Base-by-base conservation (phyloP, 2,888 invertebrate species). In the Macaria notata region DNA sequence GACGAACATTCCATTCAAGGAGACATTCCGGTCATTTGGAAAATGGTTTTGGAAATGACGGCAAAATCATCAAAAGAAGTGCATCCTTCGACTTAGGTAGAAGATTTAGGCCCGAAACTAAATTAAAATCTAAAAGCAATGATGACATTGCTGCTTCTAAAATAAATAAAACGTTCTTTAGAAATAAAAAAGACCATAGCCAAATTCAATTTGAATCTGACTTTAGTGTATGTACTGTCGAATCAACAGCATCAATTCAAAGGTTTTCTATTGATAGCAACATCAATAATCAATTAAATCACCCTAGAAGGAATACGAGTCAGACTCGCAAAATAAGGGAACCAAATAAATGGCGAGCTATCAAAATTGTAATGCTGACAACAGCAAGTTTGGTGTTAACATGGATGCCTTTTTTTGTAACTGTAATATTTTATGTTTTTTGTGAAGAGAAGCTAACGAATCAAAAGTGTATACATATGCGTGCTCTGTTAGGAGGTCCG, bases 341-440 rank as follows among this genome's bases (percentile, higher is more conserved):
- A 48, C 84, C 88, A 0, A 88, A 86, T 44, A 94, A 93, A 76
- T 93, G 93, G 91, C 92, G 93, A 66, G 94, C 94, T 0, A 91
- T 94, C 4, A 93, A 92, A 66, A 91, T 94, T 19, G 94, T 94
- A 0, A 74, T 93, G 71, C 86, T 94, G 7, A 94, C 94, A 9
- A 92, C 93, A 1, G 92, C 93, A 2, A 92, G 93, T 68, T 93
- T 94, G 67, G 77, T 94, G 62, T 69, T 93, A 4, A 94, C 94
- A 0, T 94, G 94, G 94, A 80, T 92, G 63, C 94, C 94, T 0
- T 94, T 93, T 69, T 94, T 94, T 65, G 75, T 94, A n/a, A 83
- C 89, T 3, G 92, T 92, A 3, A 86, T 91, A 49, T 79, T 93
- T 59, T 94, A 90, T 69, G 92, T 92, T 0, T 84, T 92, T 52